Evolutionary conservation across 2,113 vertebrate species (phyloP), one percentile per base, ranked within the genome.

Genomic region (Xenopus laevis): DNA sequence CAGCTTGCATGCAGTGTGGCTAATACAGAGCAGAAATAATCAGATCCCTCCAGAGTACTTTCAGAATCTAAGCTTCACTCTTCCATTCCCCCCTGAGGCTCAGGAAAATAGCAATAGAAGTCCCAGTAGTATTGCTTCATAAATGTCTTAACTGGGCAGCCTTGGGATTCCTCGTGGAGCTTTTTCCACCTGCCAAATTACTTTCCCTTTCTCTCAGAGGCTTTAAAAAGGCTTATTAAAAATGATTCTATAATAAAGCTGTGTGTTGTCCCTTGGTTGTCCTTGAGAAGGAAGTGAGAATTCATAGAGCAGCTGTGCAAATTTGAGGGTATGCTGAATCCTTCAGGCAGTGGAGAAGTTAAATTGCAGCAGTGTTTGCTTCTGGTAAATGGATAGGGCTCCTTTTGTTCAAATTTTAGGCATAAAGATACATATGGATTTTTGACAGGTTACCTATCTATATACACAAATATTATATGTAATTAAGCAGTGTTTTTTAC

Each of bases 201-300:
- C 85, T 92, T 84, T 86, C 88, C 90, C 90, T 91, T 87, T 77
- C 74, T 77, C 74, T 77, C 74, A 44, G 59, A 67, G 74, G 74
- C 66, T 70, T 89, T 91, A 87, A 91, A 88, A 90, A 89, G 87
- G 89, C 91, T 92, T 92, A 92, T 92, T 92, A 92, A 92, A 92
- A 92, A 91, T 92, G 91, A 91, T 92, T 92, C 91, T 92, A 92
- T 92, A 92, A 92, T 92, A 90, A 91, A 92, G 91, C 91, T 90
- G 87, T 89, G 89, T 86, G 87, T 87, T 88, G 86, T 90, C 91
- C 87, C 86, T 85, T 87, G 78, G 84, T 89, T 88, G 91, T 90
- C 91, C 91, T 92, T 92, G 91, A 91, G 59, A 77, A 70, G 60
- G 74, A 64, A 77, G 66, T 75, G 58, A 27, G 60, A 44, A 63